Conservation (phyloP, 2,797 vertebrate species). For the Sciurus vulgaris region DNA sequence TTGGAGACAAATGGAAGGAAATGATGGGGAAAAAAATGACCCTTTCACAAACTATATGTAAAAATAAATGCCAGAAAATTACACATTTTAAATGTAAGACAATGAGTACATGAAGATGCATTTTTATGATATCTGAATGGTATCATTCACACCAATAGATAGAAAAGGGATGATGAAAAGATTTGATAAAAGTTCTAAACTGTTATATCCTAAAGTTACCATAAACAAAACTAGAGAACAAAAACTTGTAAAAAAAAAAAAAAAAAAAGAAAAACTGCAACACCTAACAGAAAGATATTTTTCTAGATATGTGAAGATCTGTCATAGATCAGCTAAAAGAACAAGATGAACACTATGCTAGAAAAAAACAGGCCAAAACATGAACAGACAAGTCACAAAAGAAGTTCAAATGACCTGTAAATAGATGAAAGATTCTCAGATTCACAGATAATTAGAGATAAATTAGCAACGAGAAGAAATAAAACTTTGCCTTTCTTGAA, state of each 20-base stretch:
- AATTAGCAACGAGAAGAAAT: not conserved
- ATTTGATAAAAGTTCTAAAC: not conserved
- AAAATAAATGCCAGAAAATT: slow-evolving; percentile 47
- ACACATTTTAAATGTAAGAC: not conserved
- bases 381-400: not conserved
- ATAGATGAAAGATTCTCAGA: not conserved
- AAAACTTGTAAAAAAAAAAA: not conserved
- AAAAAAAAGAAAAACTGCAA: not conserved
- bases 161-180: not conserved
- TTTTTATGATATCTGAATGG: not conserved
- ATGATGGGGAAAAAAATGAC: not conserved
- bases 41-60: not conserved
- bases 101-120: not conserved
- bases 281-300: not conserved
- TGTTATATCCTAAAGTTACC: not conserved
- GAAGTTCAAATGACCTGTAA: not conserved
- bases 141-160: not conserved
- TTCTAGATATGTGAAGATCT: not conserved
- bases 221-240: not conserved
- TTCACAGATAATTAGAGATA: not conserved
- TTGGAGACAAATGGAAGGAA: not conserved
- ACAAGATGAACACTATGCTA: not conserved
- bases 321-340: not conserved
- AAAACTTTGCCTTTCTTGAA: not conserved
- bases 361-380: not conserved